A percentile compares a stretch with the other conserved stretches of the same genome.
Evolutionary conservation across 2,797 vertebrate species (phyloP).

Genomic region (Diceros bicornis): DNA sequence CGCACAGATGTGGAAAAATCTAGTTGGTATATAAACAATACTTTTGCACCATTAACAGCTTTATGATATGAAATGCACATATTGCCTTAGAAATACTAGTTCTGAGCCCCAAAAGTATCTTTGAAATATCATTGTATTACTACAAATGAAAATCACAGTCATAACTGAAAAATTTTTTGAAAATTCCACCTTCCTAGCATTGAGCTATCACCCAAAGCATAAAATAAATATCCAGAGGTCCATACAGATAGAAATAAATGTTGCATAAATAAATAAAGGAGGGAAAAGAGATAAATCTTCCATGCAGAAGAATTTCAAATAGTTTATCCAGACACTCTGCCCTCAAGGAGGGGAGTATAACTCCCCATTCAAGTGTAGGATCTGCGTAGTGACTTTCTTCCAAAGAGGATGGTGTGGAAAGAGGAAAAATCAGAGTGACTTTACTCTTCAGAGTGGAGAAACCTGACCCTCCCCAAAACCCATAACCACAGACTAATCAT

Average conservation of each 20-base stretch:
- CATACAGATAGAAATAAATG: neutral
- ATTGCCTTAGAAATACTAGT: constrained; percentile 88
- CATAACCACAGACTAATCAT: neutral
- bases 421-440: too few relatives aligned
- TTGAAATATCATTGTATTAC: constrained; percentile 88
- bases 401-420: neutral
- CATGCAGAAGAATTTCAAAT: constrained; percentile 3
- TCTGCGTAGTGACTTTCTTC: neutral
- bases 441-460: neutral
- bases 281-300: neutral
- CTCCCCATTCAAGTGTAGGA: too few relatives aligned
- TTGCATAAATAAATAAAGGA: neutral
- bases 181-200: constrained; percentile 77
- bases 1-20: constrained; percentile 92
- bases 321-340: neutral
- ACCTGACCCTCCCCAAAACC: neutral
- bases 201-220: neutral
- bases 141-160: constrained; percentile 88
- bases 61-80: constrained; percentile 88
- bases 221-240: neutral
- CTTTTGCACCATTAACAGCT: constrained; percentile 88
- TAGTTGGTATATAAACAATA: constrained; percentile 87
- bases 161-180: constrained; percentile 83
- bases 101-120: constrained; percentile 87
- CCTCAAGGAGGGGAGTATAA: neutral